Percentiles rank a stretch among this genome's conserved stretches.
phyloP scores from a whole-genome alignment of 2,113 vertebrate species.

The Sapajus apella region DNA sequence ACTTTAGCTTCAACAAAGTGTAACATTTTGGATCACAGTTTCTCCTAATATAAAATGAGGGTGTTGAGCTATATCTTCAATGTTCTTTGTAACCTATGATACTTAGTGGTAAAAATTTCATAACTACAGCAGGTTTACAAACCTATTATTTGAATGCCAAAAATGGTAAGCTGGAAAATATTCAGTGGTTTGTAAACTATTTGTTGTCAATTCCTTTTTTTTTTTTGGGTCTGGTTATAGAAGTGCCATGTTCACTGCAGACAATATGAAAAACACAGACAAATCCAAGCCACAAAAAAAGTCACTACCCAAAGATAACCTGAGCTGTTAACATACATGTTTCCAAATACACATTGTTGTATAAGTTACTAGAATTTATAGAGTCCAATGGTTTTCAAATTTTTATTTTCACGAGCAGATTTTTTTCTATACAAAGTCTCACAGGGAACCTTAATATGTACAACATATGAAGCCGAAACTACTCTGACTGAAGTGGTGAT shows the following conservation, averaged over 20 bases:
- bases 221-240: neutral
- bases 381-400: neutral
- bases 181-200: neutral
- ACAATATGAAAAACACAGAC: neutral
- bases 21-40: neutral
- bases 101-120: neutral
- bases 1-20: neutral
- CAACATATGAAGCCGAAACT: neutral
- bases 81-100: neutral
- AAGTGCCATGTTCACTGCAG: neutral
- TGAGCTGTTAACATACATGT: neutral
- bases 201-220: neutral
- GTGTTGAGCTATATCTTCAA: neutral
- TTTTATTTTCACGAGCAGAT: neutral
- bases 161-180: neutral
- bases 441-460: neutral
- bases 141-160: neutral
- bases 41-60: neutral
- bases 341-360: neutral
- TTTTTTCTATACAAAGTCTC: neutral
- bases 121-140: neutral
- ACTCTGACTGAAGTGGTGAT: neutral
- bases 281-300: neutral
- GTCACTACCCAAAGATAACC: neutral
- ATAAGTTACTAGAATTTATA: conserved; percentile 1